Evolutionary conservation across 2,113 vertebrate genomes (phyloP), one percentile per base, ranked within the genome.

Genomic region (Actenoides lindsayi): DNA sequence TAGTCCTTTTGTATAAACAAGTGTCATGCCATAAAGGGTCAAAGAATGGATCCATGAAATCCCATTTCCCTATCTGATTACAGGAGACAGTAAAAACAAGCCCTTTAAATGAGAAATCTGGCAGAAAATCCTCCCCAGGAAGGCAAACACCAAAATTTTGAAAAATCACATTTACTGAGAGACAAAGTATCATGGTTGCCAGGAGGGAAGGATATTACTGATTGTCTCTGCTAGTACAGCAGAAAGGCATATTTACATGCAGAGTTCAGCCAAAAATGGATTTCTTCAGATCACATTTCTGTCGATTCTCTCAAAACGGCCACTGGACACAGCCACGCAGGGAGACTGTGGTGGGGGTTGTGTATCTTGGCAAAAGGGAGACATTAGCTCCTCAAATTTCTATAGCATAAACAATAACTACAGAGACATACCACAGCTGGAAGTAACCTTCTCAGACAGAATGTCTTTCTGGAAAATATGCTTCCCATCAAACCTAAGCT

Each of bases 371-470:
- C 83, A 92, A 87, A 87, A 87, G 14, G 48, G 39, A 93, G 65
- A 60, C 80, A 62, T 71, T 15, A 78, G 53, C 62, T 95, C 62
- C 88, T 94, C 86, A 75, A 31, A 94, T 95, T 96, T 94, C 92
- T 92, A 44, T 91, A 89, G 83, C 62, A 93, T 75, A 94, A 95
- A 95, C 83, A 94, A 89, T 78, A 95, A 94, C 76, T 89, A 48
- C 76, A 90, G 86, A 93, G 88, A 92, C 90, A 67, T 17, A 75
- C 59, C 79, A 60, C 83, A 95, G 94, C 90, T 95, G 94, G 92
- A 93, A 95, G 93, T 68, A 91, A 79, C 90, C 86, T 84, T 81
- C 77, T 95, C 77, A 92, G 88, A 89, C 69, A 78, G 65, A 33
- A 73, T 31, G 83, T 70, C 68, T 90, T 92, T 89, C 86, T 91